phyloP scores from a whole-genome alignment of 2,888 invertebrate species.

The Agrotis puta region DNA sequence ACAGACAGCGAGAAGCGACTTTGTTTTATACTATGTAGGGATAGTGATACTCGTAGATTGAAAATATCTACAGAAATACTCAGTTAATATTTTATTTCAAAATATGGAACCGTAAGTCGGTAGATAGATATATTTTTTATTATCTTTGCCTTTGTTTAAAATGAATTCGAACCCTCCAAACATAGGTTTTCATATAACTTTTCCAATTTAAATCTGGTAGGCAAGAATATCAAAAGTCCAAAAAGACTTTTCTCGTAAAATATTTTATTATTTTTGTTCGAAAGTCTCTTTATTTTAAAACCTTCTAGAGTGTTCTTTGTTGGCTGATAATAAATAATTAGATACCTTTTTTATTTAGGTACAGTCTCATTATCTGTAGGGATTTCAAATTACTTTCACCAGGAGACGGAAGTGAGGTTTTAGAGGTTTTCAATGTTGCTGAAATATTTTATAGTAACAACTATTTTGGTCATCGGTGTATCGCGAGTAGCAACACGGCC shows the following conservation, averaged over 20 bases:
- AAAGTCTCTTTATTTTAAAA: slow-evolving; percentile 12
- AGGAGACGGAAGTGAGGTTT: neutral
- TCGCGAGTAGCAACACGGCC: too few species aligned
- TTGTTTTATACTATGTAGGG: too few species aligned
- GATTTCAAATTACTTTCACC: too few species aligned
- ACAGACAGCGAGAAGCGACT: too few species aligned
- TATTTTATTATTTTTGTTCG: slow-evolving; percentile 34
- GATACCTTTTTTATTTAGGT: neutral
- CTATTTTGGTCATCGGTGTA: too few species aligned
- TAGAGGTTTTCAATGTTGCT: neutral
- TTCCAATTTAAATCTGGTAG: slow-evolving; percentile 46
- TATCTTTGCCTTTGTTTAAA: slow-evolving; percentile 1
- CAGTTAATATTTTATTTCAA: neutral
- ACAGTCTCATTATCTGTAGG: too few species aligned
- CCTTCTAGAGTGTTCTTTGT: neutral
- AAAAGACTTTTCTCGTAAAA: slow-evolving; percentile 16
- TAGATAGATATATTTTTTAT: neutral
- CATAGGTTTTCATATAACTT: slow-evolving; percentile 31
- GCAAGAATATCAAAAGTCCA: slow-evolving; percentile 20
- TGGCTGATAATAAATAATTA: neutral
- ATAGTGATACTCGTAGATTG: too few species aligned
- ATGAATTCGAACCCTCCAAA: neutral
- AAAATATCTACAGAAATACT: too few species aligned
- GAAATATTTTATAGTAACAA: neutral
- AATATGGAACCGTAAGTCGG: neutral